Percentiles rank a stretch among this genome's conserved stretches.
phyloP scores from a whole-genome alignment of 2,888 invertebrate species.

The Rosalia funebris region DNA sequence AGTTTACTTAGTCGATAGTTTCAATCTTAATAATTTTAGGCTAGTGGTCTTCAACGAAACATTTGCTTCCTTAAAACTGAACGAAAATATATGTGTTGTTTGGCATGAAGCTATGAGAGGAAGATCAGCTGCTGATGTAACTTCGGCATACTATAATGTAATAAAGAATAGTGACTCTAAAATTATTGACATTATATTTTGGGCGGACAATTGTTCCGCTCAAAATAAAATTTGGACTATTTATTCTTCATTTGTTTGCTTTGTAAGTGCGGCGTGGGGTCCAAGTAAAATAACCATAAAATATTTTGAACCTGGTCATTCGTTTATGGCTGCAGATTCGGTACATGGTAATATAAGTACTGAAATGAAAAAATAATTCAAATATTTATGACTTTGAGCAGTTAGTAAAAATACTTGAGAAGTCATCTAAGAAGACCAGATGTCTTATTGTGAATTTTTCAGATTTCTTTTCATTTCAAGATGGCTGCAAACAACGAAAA shows the following conservation, averaged over 20 bases:
- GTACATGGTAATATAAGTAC: neutral
- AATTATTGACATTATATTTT: slow-evolving; percentile 7
- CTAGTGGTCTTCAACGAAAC: slow-evolving; percentile 11
- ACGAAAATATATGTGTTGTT: neutral
- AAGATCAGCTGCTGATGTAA: neutral
- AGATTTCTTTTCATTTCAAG: no score
- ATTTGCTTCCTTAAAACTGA: slow-evolving; percentile 2
- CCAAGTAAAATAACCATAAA: neutral
- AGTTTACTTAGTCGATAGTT: no score
- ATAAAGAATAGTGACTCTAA: no score
- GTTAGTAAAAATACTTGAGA: no score
- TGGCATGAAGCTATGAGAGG: slow-evolving; percentile 6
- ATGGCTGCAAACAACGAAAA: no score
- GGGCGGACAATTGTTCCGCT: neutral
- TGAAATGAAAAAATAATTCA: no score
- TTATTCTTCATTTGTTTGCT: neutral
- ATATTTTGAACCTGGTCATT: slow-evolving; percentile 2
- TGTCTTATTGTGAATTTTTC: no score
- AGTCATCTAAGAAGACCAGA: no score
- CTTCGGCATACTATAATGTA: no score
- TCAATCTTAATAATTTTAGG: no score
- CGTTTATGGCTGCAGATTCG: neutral
- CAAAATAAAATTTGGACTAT: slow-evolving; percentile 4
- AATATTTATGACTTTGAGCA: no score
- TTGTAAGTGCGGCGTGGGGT: neutral